Conservation (phyloP, 1,140 invertebrate species). For the Euglossa dilemma region DNA sequence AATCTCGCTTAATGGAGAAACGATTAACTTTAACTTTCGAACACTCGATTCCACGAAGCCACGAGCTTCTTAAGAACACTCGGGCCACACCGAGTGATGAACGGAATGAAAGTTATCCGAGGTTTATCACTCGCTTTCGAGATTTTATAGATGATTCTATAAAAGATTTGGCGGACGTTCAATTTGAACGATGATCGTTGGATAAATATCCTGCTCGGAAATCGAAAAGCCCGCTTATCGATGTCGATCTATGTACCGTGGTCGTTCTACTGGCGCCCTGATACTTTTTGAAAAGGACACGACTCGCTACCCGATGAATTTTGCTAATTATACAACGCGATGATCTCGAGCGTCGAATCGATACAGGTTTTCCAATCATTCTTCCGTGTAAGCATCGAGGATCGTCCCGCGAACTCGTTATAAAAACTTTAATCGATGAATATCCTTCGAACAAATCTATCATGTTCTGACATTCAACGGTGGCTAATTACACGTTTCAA, state of each 20-base stretch:
- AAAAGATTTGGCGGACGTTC: no score
- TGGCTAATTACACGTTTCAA: conserved; percentile 5
- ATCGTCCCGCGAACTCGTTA: neutral
- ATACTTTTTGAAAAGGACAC: no score
- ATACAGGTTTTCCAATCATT: neutral
- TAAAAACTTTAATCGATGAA: neutral
- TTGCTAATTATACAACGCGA: no score
- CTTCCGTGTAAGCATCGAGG: neutral
- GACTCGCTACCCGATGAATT: no score
- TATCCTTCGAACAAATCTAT: neutral
- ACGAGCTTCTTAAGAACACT: neutral
- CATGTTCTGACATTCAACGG: neutral
- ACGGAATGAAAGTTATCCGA: no score
- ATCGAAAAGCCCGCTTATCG: no score
- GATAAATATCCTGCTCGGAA: no score
- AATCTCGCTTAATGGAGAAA: neutral
- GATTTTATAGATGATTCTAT: no score
- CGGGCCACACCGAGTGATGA: neutral
- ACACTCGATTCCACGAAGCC: neutral
- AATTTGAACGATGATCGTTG: no score
- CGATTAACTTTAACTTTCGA: neutral
- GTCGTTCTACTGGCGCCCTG: no score
- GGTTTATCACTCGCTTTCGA: no score
- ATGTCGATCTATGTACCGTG: no score
- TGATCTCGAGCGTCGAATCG: neutral